Evolutionary conservation across 1,140 invertebrate species (phyloP), one percentile per base, ranked within the genome.

Genomic region (Wasmannia auropunctata): DNA sequence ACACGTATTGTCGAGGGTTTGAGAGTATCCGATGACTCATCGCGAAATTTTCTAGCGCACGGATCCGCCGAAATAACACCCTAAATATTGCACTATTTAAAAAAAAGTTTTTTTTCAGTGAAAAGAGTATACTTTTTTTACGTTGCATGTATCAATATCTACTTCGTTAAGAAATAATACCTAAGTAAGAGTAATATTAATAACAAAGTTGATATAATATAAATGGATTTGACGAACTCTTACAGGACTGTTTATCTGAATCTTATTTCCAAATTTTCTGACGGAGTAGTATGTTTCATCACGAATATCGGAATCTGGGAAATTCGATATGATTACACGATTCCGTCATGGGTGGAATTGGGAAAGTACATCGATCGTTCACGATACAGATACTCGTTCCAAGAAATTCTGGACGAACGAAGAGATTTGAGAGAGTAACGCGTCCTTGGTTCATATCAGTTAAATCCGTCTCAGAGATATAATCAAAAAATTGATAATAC

Each of bases 1-100:
- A 69, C 28, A 54, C 25, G 51, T 72, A 86, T 89, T 81, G 75
- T 56, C 69, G 43, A 49, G 65, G 72, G 46, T 81, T 72, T 62
- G 25, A 67, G 46, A 37, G 54, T 19, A 34, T 5, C 14, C 31
- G 75, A 31, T 87, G 88, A 90, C 76, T 90, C 89, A 90, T 77
- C 69, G 14, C 34, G 22, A 51, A 81, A 56, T 70, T 76, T 76
- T 54, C 28, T 63, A n/a, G 25, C 40, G 25, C 14, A 46, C 46
- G 31, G 5, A 1, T 34, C 60, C n/a, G 10, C 40, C 28, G 43
- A 54, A 80, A 65, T 67, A 49, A 62, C 58, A 14, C 46, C 19
- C 58, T 54, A 49, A 63, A 51, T 79, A 14, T 19, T 14, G 34
- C 10, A 37, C 5, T 56, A 51, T 72, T 51, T n/a, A n/a, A n/a